These are phyloP conservation scores for Cardinalis cardinalis DNA, from an alignment of 2,113 vertebrate species.

Conservation along the genomic window DNA sequence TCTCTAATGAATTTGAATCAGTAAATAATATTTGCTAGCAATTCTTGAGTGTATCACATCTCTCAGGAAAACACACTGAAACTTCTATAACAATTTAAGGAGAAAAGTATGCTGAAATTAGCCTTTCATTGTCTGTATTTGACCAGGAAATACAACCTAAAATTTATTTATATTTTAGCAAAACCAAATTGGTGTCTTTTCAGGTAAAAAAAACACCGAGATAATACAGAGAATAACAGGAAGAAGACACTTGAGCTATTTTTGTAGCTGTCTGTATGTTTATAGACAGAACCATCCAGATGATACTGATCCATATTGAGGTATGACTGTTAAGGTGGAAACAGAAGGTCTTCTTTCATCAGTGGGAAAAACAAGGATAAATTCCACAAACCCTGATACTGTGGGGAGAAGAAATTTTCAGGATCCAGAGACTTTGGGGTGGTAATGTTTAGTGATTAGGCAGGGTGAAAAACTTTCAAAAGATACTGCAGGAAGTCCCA, in stretches of 20 bases:
- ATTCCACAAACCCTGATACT: neutral
- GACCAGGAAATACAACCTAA: neutral
- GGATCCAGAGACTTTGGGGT: neutral
- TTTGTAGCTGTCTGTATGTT: neutral
- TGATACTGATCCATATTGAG: neutral
- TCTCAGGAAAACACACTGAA: slow-evolving; percentile 14
- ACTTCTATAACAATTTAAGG: neutral
- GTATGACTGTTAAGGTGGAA: neutral
- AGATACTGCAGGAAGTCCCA: neutral
- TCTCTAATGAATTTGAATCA: slow-evolving; percentile 14
- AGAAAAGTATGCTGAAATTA: slow-evolving; percentile 8
- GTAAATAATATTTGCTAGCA: slow-evolving; percentile 21
- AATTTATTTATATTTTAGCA: neutral
- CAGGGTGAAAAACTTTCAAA: neutral
- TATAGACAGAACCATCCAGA: neutral
- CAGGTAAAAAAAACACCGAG: neutral
- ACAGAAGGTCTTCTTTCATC: neutral
- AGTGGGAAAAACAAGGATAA: neutral
- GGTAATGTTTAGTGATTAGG: neutral
- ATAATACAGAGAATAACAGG: neutral
- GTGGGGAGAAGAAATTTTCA: neutral
- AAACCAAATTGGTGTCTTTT: neutral
- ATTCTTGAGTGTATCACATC: slow-evolving; percentile 16
- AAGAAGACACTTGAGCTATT: neutral
- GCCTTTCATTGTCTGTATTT: neutral